A percentile compares a stretch with the other conserved stretches of the same genome.
Conservation (phyloP, 2,113 vertebrate species). For the Sander lucioperca region DNA sequence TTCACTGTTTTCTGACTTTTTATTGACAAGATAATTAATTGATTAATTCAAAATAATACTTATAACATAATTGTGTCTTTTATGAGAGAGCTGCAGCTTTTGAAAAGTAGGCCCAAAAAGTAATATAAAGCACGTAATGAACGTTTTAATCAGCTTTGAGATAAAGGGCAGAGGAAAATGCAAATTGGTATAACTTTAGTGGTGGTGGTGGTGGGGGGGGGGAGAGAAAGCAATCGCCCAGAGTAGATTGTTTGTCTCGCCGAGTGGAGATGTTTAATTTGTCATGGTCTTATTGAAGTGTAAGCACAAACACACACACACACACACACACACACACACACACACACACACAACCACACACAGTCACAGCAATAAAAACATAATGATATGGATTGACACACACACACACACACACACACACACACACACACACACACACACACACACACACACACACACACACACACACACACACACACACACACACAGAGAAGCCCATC, state of each 20-base stretch:
- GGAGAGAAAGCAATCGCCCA: background rate
- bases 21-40: background rate
- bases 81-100: constrained; percentile 14
- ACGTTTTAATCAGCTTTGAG: constrained; percentile 19
- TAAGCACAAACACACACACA: background rate
- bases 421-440: background rate
- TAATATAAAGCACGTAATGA: constrained; percentile 11
- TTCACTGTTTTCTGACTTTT: background rate
- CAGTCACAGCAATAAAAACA: background rate
- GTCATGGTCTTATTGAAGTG: constrained; percentile 20
- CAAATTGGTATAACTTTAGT: background rate
- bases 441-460: background rate
- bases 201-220: no score
- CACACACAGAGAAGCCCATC: background rate
- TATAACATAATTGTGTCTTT: background rate
- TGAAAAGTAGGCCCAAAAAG: constrained; percentile 11
- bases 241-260: constrained; percentile 40
- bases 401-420: background rate
- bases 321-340: background rate
- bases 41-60: constrained; percentile 3
- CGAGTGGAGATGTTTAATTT: constrained; percentile 45
- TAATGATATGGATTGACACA: constrained; percentile 14
- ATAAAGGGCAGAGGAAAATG: constrained; percentile 3
- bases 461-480: constrained; percentile 10
- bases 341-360: background rate